phyloP scores from a whole-genome alignment of 2,888 invertebrate species.

The Ditula angustiorana region DNA sequence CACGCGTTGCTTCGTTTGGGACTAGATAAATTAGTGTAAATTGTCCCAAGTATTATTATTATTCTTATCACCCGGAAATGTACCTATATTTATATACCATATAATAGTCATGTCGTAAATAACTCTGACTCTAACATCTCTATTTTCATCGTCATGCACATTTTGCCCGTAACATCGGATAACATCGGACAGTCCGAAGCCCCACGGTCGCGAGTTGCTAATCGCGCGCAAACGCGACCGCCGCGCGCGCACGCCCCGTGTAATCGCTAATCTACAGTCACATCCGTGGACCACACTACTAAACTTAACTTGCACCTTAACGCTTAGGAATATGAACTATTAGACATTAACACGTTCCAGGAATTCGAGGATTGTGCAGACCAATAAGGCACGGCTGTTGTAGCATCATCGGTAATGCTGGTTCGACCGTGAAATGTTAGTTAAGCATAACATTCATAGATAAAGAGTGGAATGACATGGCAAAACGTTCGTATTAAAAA shows the following conservation, averaged over 20 bases:
- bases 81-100: neutral
- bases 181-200: constrained; percentile 8
- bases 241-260: constrained; percentile 51
- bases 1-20: too few species aligned
- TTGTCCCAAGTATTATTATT: too few species aligned
- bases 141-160: constrained; percentile 11
- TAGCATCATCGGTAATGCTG: constrained; percentile 24
- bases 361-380: constrained; percentile 24
- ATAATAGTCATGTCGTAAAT: too few species aligned
- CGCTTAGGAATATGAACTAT: constrained; percentile 8
- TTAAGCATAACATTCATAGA: constrained; percentile 13
- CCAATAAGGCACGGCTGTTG: constrained; percentile 22
- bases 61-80: neutral
- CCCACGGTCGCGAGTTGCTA: constrained; percentile 33
- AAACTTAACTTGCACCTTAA: constrained; percentile 1
- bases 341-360: neutral
- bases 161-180: constrained; percentile 12
- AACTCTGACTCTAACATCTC: constrained; percentile 16
- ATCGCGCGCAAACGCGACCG: constrained; percentile 37
- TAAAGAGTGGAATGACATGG: constrained; percentile 30
- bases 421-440: constrained; percentile 31
- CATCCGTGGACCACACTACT: constrained; percentile 28
- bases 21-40: too few species aligned
- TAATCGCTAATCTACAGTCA: constrained; percentile 54
- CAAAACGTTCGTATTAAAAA: neutral